Evolutionary conservation across 2,113 vertebrate genomes (phyloP), one percentile per base, ranked within the genome.

Genomic region (Dromiciops gliroides): DNA sequence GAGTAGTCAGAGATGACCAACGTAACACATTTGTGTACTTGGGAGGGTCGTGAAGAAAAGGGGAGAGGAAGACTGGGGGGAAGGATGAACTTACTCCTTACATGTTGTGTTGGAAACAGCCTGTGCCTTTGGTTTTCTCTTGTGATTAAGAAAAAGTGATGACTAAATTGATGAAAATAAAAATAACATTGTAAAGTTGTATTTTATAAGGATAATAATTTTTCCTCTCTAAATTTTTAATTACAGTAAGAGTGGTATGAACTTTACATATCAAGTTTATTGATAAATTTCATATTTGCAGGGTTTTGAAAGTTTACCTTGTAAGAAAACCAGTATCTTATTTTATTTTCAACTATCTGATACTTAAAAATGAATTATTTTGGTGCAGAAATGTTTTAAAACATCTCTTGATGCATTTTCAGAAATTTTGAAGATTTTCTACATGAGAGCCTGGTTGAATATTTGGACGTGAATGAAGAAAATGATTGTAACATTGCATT

Each of bases 391-490:
- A 23, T 44, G 37, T 44, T 44, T 83, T 83, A 83, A 44, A 89
- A 24, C 52, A 92, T 94, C 96, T 93, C 95, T 92, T 92, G 23
- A 95, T 91, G 50, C 48, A 12, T 91, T 44, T 98, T 3, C 96
- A 99, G 99, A 98, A 99, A 99, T 94, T 99, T 99, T 99, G 99
- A 99, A 98, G 99, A 99, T 97, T 99, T 99, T 96, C 98, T 99
- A 51, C 99, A 99, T 0, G 99, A 99, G 96, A 99, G 99, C 95
- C 98, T 99, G 0, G 99, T 99, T 16, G 99, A 99, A 94, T 99
- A 99, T 98, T 98, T 99, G 96, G 99, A 99, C 96, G 99, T 99
- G 52, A 99, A 99, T 90, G 99, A 99, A 98, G 99, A 99, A 98
- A 99, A 99, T 92, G 99, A 99, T 92, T 99, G 99, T 98, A 99